Evolutionary conservation across 2,888 invertebrate species (phyloP), one percentile per base, ranked within the genome.

Genomic region (Synanthedon formicaeformis): DNA sequence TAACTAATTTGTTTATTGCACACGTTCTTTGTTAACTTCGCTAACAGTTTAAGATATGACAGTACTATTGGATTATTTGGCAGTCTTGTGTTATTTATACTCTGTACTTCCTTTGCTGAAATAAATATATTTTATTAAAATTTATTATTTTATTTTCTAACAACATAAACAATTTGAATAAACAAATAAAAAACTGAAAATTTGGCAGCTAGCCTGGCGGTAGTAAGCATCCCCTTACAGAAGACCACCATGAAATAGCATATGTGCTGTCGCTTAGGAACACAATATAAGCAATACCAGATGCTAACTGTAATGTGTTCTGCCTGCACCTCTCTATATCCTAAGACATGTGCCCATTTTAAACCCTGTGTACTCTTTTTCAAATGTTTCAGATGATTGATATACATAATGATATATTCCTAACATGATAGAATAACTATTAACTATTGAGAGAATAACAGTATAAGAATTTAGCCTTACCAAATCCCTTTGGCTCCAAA

Each of bases 401-500:
- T 51, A 27, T 27, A 27, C 8, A 27, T 27, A 27, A 2, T 27
- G 8, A 27, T 27, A 27, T 10, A 41, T 48, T 40, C 13, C 10
- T 6, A n/a, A 40, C 10, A n/a, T 45, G 50, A 51, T 2, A 2
- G 16, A 16, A 16, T 48, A 53, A 18, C 27, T 27, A 27, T 27
- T 27, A 27, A 27, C 27, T 1, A 3, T 2, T 27, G 27, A n/a
- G 27, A 27, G 18, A 23, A 23, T 23, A 34, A 34, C 34, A 34
- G 27, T 51, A 34, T 34, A 10, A 34, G 10, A 34, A 49, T 52
- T 16, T 51, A n/a, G 48, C 77, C 89, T 89, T 79, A 93, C 93
- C 90, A 69, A 91, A 90, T 63, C 89, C 87, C 51, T 83, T 76
- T 23, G 92, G 91, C 74, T 92, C 93, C 56, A 94, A 75, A 0